A percentile compares a stretch with the other conserved stretches of the same genome.
Evolutionary conservation across 2,888 invertebrate species (phyloP).

Genomic region (Heliothis peltigera): DNA sequence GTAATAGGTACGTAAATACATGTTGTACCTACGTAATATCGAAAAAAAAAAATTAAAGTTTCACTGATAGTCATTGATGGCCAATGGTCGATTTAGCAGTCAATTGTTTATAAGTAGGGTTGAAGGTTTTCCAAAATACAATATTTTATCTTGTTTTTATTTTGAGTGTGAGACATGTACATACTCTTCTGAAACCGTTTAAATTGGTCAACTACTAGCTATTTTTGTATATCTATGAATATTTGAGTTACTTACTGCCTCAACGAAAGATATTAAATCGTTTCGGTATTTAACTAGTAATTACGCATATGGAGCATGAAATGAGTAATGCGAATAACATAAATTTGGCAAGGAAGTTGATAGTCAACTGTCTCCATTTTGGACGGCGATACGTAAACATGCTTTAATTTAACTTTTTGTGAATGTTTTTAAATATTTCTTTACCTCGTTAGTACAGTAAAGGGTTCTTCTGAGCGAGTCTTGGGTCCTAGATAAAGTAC

Average conservation of each 20-base stretch:
- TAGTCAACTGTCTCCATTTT: neutral
- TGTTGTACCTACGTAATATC: no score
- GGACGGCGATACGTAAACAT: neutral
- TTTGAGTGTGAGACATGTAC: no score
- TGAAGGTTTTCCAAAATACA: no score
- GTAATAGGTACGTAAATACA: no score
- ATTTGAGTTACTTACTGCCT: neutral
- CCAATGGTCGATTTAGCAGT: no score
- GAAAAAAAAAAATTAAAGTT: no score
- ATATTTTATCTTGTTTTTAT: no score
- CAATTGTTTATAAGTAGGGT: no score
- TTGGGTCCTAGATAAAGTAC: no score
- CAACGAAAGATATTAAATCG: neutral
- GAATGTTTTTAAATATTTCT: neutral
- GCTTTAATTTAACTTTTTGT: neutral
- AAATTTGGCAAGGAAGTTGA: constrained; percentile 16
- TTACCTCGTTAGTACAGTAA: neutral
- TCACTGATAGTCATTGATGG: no score
- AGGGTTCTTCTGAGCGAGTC: neutral
- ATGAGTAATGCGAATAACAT: constrained; percentile 7
- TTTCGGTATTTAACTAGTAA: neutral
- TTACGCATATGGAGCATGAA: neutral
- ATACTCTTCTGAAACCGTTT: no score
- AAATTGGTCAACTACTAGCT: neutral
- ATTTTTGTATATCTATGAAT: neutral